Conservation (phyloP, 2,113 vertebrate genomes). For the Amia ocellicauda region DNA sequence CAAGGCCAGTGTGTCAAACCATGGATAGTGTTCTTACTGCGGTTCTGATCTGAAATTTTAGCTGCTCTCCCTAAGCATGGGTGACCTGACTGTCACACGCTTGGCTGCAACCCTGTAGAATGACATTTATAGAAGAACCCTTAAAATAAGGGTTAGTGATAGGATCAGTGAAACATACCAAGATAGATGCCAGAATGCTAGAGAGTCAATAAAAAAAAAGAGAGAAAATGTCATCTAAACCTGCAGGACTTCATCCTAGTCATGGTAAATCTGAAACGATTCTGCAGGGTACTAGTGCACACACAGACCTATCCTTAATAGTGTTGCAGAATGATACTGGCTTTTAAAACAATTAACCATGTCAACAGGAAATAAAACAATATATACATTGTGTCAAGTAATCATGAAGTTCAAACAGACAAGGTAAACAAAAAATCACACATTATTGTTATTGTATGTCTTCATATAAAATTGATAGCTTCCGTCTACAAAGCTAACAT, state of each 20-base stretch:
- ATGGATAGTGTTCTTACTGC: background rate
- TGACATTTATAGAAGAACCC: conserved; percentile 39
- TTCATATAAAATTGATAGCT: no score
- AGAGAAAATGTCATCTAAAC: conserved; percentile 36
- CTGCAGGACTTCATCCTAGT: conserved; percentile 7
- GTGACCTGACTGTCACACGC: conserved; percentile 23
- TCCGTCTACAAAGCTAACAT: no score
- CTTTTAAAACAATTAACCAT: conserved; percentile 3
- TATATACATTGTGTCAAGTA: conserved; percentile 18
- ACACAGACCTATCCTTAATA: background rate
- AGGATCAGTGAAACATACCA: background rate
- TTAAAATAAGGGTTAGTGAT: conserved; percentile 14
- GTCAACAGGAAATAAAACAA: background rate
- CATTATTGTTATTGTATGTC: no score
- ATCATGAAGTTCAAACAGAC: conserved; percentile 10
- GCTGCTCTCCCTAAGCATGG: conserved; percentile 11
- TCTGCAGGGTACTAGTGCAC: background rate
- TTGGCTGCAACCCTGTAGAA: conserved; percentile 13
- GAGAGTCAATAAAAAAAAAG: background rate
- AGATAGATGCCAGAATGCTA: background rate
- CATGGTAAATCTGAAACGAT: background rate
- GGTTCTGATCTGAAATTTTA: background rate
- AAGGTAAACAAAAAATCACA: conserved; percentile 20
- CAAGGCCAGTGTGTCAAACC: background rate
- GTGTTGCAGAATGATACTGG: background rate